These are phyloP conservation scores for Pseudococcus jackbeardsleyi DNA, from an alignment of 2,888 invertebrate species.

Conservation along the genomic window DNA sequence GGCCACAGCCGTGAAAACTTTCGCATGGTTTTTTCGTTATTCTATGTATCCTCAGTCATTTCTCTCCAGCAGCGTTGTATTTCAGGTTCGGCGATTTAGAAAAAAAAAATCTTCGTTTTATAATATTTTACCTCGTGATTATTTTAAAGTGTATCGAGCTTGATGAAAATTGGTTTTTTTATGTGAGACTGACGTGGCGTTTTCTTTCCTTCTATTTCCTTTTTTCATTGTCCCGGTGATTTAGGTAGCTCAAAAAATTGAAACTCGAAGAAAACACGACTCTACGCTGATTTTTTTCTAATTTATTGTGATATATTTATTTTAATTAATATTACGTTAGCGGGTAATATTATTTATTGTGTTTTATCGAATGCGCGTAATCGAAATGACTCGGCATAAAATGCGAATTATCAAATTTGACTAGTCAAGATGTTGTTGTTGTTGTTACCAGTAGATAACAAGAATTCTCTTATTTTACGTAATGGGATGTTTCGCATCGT, in stretches of 20 bases:
- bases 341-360: background rate
- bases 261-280: background rate
- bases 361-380: background rate
- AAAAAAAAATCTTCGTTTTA: background rate
- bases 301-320: constrained; percentile 48
- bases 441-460: constrained; percentile 38
- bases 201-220: no score
- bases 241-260: background rate
- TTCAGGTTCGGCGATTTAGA: background rate
- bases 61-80: no score
- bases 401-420: constrained; percentile 48
- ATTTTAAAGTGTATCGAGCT: background rate
- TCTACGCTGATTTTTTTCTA: constrained; percentile 47
- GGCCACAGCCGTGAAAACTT: no score
- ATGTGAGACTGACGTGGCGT: background rate
- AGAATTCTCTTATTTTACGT: background rate
- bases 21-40: no score
- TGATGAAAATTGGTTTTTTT: background rate
- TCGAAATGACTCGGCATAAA: constrained; percentile 7
- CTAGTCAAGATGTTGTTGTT: constrained; percentile 36
- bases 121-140: no score
- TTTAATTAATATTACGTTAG: background rate
- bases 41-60: no score
- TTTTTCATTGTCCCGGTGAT: background rate
- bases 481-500: background rate